Percentiles rank a stretch among this genome's conserved stretches.
These are phyloP conservation scores for Eulemur rufifrons DNA, from an alignment of 2,113 vertebrate genomes.

Conservation along the genomic window DNA sequence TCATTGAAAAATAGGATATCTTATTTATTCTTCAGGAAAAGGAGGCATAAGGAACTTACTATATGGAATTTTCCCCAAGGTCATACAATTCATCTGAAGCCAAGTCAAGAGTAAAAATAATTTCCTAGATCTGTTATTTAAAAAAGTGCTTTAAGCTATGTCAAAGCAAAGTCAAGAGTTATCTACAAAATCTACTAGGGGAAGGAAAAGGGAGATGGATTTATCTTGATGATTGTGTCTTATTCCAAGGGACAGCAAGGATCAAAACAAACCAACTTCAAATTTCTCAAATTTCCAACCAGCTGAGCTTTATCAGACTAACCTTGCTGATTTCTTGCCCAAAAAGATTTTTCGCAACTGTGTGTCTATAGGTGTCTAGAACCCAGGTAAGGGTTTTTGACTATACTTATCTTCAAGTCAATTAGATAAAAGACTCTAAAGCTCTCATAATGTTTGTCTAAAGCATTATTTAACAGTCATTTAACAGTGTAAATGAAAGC, in stretches of 20 bases:
- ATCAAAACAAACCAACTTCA: neutral
- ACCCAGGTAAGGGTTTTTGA: neutral
- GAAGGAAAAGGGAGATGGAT: neutral
- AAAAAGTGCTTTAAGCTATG: neutral
- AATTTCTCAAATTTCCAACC: conserved; percentile 18
- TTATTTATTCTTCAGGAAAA: conserved; percentile 58
- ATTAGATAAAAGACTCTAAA: conserved; percentile 17
- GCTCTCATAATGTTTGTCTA: neutral
- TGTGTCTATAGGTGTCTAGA: neutral
- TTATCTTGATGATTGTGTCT: neutral
- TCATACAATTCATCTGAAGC: conserved; percentile 39
- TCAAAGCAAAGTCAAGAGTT: conserved; percentile 19
- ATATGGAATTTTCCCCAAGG: conserved; percentile 34
- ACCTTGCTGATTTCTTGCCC: neutral
- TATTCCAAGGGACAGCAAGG: neutral
- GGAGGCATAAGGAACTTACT: conserved; percentile 42
- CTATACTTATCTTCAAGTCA: neutral
- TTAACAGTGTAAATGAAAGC: neutral
- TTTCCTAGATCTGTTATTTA: neutral
- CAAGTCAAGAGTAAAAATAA: conserved; percentile 56
- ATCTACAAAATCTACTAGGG: neutral
- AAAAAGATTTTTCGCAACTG: conserved; percentile 29
- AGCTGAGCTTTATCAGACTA: neutral
- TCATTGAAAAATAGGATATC: conserved; percentile 29
- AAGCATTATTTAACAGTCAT: neutral